Percentiles rank a stretch among this genome's conserved stretches.
Evolutionary conservation across 2,888 invertebrate species (phyloP).

Genomic region (Ochlodes sylvanus): DNA sequence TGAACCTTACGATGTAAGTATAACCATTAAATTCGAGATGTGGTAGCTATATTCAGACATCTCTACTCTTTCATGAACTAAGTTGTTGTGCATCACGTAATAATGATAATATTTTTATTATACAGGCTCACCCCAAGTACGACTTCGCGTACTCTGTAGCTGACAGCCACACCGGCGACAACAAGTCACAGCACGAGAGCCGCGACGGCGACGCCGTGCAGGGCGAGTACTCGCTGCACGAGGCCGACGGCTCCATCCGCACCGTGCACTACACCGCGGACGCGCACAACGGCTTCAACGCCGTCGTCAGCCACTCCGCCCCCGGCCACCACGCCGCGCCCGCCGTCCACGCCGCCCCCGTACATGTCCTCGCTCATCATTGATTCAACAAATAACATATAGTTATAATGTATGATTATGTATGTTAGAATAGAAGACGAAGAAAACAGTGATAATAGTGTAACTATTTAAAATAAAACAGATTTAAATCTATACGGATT

Average conservation of each 20-base stretch:
- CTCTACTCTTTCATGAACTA: no score
- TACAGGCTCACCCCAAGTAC: slow-evolving; percentile 78
- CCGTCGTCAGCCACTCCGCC: slow-evolving; percentile 49
- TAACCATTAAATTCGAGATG: not conserved
- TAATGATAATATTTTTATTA: slow-evolving; percentile 9
- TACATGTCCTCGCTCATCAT: slow-evolving; percentile 36
- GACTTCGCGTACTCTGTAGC: slow-evolving; percentile 80
- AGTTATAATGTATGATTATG: no score
- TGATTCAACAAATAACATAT: slow-evolving; percentile 8
- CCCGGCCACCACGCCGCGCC: slow-evolving; percentile 44
- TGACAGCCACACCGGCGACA: slow-evolving; percentile 82
- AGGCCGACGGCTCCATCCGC: slow-evolving; percentile 78
- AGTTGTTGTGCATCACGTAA: not conserved
- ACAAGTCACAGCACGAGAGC: slow-evolving; percentile 82
- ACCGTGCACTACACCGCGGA: slow-evolving; percentile 81
- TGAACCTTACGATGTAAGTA: slow-evolving; percentile 29
- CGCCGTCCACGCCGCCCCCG: slow-evolving; percentile 11
- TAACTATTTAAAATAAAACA: no score
- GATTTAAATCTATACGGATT: no score
- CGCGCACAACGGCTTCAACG: slow-evolving; percentile 66
- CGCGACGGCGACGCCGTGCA: slow-evolving; percentile 84
- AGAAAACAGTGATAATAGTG: no score
- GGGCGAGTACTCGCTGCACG: slow-evolving; percentile 73
- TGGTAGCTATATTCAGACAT: not conserved
- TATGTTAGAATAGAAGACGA: no score